Base-by-base conservation (phyloP, 1,140 invertebrate species). In the Riptortus pedestris region DNA sequence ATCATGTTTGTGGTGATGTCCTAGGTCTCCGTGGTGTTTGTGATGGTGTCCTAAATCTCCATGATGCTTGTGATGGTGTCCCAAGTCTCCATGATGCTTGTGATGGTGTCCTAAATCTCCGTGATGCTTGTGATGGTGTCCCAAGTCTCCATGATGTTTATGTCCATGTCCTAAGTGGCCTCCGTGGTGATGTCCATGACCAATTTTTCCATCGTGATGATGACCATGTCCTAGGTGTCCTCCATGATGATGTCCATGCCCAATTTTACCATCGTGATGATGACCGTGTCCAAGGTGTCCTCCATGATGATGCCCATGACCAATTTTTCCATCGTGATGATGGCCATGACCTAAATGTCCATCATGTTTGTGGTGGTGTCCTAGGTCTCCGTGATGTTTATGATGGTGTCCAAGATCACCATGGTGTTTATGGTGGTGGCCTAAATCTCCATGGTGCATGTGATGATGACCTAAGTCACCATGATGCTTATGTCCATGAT, bases 211-310 rank as follows among this genome's bases (percentile, higher is more conserved):
- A 38, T 38, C 5, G 14, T 38, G 31, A 5, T 38, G 5, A 14
- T 38, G 31, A 5, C 31, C 31, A 38, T 38, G 31, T 7, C 14
- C 5, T 14, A 38, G 14, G 14, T 38, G 5, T 38, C 31, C 31
- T 7, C 14, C 5, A 14, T 63, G 61, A 11, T 26, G 14, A 27
- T 63, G 61, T 4, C 28, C 20, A 29, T 63, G 61, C 18, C 61
- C 61, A 16, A 63, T 14, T 14, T 28, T 24, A 7, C 61, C 61
- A 27, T 28, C 61, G 28, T 63, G 61, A 12, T 63, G 48, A 24
- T 63, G 61, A n/a, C 48, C n/a, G 29, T 63, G 61, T 20, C 52
- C 61, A n/a, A 63, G 45, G 11, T 63, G 48, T 4, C 61, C 61
- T 28, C 18, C 4, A 52, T 63, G 61, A 28, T 63, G 52, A 52